A percentile compares a stretch with the other conserved stretches of the same genome.
phyloP scores from a whole-genome alignment of 2,113 vertebrate genomes.

The Triplophysa dalaica region DNA sequence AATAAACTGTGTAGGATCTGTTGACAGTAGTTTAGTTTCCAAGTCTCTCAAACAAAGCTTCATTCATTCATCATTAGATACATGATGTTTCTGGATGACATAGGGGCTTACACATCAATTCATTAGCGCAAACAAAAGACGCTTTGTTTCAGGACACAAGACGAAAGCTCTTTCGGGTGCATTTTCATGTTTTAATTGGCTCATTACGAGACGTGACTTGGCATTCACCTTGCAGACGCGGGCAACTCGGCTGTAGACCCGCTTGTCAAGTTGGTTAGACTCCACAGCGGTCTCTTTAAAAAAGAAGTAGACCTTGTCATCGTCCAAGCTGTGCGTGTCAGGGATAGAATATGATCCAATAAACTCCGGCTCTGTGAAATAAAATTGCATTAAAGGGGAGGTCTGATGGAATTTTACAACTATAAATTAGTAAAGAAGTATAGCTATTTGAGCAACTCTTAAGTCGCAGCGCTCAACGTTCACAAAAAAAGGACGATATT shows the following conservation, averaged over 20 bases:
- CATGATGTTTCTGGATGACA: slow-evolving; percentile 30
- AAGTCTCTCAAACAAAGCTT: slow-evolving; percentile 27
- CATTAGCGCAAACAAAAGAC: slow-evolving; percentile 27
- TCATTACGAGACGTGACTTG: neutral
- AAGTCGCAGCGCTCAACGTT: too few relatives aligned
- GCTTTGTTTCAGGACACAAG: slow-evolving; percentile 28
- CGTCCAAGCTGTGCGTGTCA: slow-evolving; percentile 78
- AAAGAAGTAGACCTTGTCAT: slow-evolving; percentile 88
- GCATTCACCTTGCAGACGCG: slow-evolving; percentile 83
- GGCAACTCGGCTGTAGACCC: slow-evolving; percentile 81
- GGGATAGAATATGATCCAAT: slow-evolving; percentile 79
- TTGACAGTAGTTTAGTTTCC: slow-evolving; percentile 1
- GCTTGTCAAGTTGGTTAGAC: slow-evolving; percentile 77
- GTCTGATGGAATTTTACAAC: too few relatives aligned
- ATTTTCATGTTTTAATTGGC: slow-evolving; percentile 33
- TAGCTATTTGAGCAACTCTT: too few relatives aligned
- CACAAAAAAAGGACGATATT: too few relatives aligned
- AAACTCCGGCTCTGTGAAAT: slow-evolving; percentile 75
- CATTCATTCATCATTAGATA: slow-evolving; percentile 20
- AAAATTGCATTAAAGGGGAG: neutral
- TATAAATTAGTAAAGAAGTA: too few relatives aligned
- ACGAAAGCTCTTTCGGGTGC: slow-evolving; percentile 12
- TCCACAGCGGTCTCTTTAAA: slow-evolving; percentile 81
- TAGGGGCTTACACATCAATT: slow-evolving; percentile 24
- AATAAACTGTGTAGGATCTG: too few relatives aligned